Percentiles rank a stretch among this genome's conserved stretches.
phyloP scores from a whole-genome alignment of 2,113 vertebrate species.

The Seriola aureovittata region DNA sequence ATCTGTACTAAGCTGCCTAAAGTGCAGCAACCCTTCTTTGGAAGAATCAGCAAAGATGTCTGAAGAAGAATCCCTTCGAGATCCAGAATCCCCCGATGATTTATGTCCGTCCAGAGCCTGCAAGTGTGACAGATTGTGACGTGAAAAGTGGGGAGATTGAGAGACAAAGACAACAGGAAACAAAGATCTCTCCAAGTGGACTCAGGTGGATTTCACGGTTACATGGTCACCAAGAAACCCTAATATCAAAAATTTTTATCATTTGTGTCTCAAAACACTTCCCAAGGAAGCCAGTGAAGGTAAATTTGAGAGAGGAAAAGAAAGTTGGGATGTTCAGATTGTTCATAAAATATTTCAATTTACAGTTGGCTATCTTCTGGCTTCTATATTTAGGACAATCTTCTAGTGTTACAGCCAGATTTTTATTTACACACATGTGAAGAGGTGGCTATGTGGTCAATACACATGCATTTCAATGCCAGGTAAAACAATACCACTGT shows the following conservation, averaged over 20 bases:
- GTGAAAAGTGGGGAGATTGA: background rate
- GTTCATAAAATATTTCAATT: background rate
- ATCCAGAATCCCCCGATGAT: constrained; percentile 92
- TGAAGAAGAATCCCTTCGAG: constrained; percentile 91
- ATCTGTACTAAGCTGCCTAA: constrained; percentile 92
- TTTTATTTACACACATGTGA: background rate
- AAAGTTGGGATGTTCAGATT: background rate
- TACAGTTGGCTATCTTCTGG: too few species aligned
- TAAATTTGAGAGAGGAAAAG: background rate
- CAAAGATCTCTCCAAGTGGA: constrained; percentile 15
- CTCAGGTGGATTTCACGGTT: constrained; percentile 2
- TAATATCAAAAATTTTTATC: background rate
- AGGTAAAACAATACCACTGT: too few species aligned
- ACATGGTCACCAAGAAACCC: background rate
- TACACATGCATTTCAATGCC: background rate
- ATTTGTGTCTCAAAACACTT: background rate
- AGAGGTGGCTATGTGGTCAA: background rate
- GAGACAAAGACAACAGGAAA: constrained; percentile 12
- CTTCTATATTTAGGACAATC: too few species aligned
- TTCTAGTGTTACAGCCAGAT: background rate
- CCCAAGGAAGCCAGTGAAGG: background rate
- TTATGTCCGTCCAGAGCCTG: constrained; percentile 89
- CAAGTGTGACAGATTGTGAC: constrained; percentile 8
- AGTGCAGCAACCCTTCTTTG: constrained; percentile 95
- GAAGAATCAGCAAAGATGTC: constrained; percentile 92